Evolutionary conservation across 2,113 vertebrate species (phyloP), one percentile per base, ranked within the genome.

Genomic region (Spheniscus mendiculus): DNA sequence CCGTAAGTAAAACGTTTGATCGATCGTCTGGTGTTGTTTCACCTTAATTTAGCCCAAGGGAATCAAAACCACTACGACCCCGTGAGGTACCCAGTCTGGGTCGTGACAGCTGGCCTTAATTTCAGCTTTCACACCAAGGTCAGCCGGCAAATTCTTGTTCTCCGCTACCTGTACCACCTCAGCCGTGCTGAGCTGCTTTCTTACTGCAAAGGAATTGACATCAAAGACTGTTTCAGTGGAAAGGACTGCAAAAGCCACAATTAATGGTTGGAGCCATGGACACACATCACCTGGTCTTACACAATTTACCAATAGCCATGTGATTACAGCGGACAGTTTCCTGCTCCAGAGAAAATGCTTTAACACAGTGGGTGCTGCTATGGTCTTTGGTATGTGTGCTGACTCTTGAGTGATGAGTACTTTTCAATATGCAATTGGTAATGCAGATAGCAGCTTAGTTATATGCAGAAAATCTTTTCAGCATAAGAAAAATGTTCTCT

Each of bases 401-500:
- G 7, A 63, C 47, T 65, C 40, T 52, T n/a, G 49, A 80, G 36
- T 3, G 15, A 50, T 23, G 27, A 92, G 12, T 19, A 36, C 65
- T 85, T 81, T 45, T 40, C 65, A 74, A 50, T 44, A 70, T 49
- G 32, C 56, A 85, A 38, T 21, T 36, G 52, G 36, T 58, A 90
- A 73, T 14, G 73, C 73, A 88, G 83, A 79, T 42, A 81, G 44
- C 12, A 6, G 19, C 27, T 74, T 53, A 40, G 42, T 62, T 78
- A 90, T 8, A 67, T 0, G 0, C 30, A 70, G 36, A 85, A 77
- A 77, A 66, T 55, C 42, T 49, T 90, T 77, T 52, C 59, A 52
- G 73, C 73, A 79, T 49, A 82, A 87, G 70, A 70, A 79, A 87
- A 84, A 29, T 36, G 10, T 76, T 94, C 77, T 83, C 58, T 71